Evolutionary conservation across 2,888 invertebrate species (phyloP).

Genomic region (Mimas tiliae): DNA sequence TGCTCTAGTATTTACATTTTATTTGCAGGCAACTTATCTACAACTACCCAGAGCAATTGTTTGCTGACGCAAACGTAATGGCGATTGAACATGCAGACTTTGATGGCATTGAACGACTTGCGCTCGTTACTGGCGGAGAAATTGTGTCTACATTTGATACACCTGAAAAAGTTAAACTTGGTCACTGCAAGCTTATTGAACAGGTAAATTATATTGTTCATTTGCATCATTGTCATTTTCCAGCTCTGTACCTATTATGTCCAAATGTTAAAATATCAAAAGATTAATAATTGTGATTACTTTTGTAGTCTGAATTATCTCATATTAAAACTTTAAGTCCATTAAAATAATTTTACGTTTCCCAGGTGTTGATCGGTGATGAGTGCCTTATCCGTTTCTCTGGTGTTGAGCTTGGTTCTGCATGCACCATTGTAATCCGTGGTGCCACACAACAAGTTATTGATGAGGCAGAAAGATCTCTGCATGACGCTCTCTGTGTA

Average conservation of each 20-base stretch:
- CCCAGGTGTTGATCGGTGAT: slow-evolving; percentile 97
- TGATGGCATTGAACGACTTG: slow-evolving; percentile 98
- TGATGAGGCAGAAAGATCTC: slow-evolving; percentile 98
- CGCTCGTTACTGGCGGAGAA: slow-evolving; percentile 98
- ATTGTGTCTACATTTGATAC: slow-evolving; percentile 99
- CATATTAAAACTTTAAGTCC: too few relatives aligned
- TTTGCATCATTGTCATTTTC: not conserved
- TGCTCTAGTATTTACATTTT: not conserved
- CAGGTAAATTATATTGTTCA: slow-evolving; percentile 83
- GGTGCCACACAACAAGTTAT: slow-evolving; percentile 98
- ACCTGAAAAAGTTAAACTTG: slow-evolving; percentile 95
- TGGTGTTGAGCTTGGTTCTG: slow-evolving; percentile 97
- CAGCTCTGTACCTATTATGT: too few relatives aligned
- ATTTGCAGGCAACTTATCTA: slow-evolving; percentile 95
- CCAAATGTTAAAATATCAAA: too few relatives aligned
- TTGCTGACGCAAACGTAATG: slow-evolving; percentile 99
- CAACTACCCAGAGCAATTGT: slow-evolving; percentile 99
- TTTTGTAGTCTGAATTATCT: too few relatives aligned
- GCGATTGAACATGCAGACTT: slow-evolving; percentile 99
- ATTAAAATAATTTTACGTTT: not conserved
- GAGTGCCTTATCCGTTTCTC: slow-evolving; percentile 97
- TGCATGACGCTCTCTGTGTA: slow-evolving; percentile 99
- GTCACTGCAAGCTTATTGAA: slow-evolving; percentile 97
- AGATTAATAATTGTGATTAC: too few relatives aligned
- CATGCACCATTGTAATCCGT: slow-evolving; percentile 98